Conservation (phyloP, 2,888 invertebrate genomes). For the Netelia fuscicornis region DNA sequence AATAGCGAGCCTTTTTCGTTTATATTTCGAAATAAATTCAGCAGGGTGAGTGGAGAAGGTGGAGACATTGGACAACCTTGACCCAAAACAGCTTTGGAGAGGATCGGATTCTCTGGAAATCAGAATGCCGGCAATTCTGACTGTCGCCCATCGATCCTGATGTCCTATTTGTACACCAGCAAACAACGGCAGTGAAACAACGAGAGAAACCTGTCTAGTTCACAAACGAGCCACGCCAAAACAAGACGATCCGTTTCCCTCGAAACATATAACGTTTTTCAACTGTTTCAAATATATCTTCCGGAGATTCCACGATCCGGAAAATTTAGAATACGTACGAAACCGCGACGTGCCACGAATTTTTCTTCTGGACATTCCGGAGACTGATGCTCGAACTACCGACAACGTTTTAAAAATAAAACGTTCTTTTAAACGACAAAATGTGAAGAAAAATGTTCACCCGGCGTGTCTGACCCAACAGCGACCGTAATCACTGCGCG, state of each 20-base stretch:
- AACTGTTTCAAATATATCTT: background rate
- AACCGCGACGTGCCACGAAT: background rate
- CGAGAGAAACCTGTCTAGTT: background rate
- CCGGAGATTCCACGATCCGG: conserved; percentile 10
- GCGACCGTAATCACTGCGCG: conserved; percentile 24
- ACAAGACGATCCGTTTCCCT: conserved; percentile 43
- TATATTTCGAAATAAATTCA: background rate
- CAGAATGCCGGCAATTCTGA: conserved; percentile 49
- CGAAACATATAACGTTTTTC: background rate
- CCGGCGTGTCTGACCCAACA: conserved; percentile 30
- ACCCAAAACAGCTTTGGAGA: conserved; percentile 35
- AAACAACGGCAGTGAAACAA: conserved; percentile 21
- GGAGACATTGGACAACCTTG: conserved; percentile 33
- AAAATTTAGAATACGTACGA: conserved; percentile 2
- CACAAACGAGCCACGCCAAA: conserved; percentile 27
- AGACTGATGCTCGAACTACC: background rate
- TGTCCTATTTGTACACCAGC: conserved; percentile 45
- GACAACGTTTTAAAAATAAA: background rate
- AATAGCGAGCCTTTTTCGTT: background rate
- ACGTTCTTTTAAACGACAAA: background rate
- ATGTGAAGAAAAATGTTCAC: background rate
- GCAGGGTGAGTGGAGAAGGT: background rate
- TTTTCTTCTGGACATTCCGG: background rate
- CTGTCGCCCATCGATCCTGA: conserved; percentile 57
- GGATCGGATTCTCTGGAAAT: conserved; percentile 46